Evolutionary conservation across 2,113 vertebrate genomes (phyloP), one percentile per base, ranked within the genome.

Genomic region (Stigmatopora argus): DNA sequence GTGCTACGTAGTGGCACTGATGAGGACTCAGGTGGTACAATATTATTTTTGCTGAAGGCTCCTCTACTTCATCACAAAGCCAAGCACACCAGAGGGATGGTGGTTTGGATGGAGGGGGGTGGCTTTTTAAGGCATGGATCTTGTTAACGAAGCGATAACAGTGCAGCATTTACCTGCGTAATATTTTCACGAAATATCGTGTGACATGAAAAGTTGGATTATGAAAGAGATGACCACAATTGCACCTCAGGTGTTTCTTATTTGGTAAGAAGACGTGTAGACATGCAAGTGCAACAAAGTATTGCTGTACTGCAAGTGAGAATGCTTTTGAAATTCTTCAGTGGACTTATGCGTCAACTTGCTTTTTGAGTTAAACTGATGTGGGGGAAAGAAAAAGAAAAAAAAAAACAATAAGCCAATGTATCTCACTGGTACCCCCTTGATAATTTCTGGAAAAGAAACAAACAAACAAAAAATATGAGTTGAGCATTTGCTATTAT

Each of bases 11-110:
- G 82, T 17, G 73, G 74, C 70, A 14, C 84, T 87, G 88, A 88
- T 89, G 85, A 88, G 85, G 84, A 88, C 88, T 88, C 88, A 87
- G 86, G 88, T 88, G 86, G 83, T 77, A 72, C 75, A 70, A 77
- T 81, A 80, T 90, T 87, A 87, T 89, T 87, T 84, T 83, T 84
- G 85, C 79, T 89, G 79, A 88, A 81, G 77, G 78, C 81, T 78
- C 77, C 78, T 74, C 62, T 79, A 87, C 84, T 90, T 83, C 80
- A 89, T 89, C 87, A 82, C 79, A 52, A 73, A 73, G 74, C 69
- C 61, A 73, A 84, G 77, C 65, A 14, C 69, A 73, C 83, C 63
- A 77, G 65, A 68, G 62, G 71, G 19, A 65, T 49, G 26, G 62
- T 21, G 35, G 7, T 35, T 51, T 57, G 1, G 26, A 61, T 14